Conservation (phyloP, 2,797 vertebrate genomes). For the Siniperca scherzeri region DNA sequence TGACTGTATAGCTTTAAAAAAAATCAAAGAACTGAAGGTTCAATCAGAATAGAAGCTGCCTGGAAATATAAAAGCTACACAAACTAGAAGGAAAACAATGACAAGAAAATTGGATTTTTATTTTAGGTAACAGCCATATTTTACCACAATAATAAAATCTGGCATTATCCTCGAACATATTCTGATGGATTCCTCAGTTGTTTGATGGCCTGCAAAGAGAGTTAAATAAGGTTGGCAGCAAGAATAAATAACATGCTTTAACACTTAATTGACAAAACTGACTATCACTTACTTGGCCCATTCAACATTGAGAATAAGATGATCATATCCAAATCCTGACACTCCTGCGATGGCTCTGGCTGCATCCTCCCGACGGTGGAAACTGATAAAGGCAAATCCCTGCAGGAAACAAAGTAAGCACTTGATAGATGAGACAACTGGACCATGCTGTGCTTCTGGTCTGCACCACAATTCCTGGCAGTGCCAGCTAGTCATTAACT, state of each 20-base stretch:
- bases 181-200: conserved; percentile 79
- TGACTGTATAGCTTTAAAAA: not conserved
- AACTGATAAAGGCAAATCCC: conserved; percentile 98
- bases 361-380: conserved; percentile 95
- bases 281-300: conserved; percentile 94
- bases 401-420: conserved; percentile 55
- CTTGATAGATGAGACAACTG: not conserved
- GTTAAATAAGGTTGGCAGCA: not conserved
- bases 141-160: conserved; percentile 57
- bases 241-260: not conserved
- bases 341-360: conserved; percentile 94
- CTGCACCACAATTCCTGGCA: too few relatives aligned
- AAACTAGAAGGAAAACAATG: not conserved
- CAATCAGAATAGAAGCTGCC: not conserved
- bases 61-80: not conserved
- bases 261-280: not conserved
- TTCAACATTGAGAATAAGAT: conserved; percentile 98
- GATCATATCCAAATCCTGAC: conserved; percentile 97
- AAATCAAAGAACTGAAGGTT: too few relatives aligned
- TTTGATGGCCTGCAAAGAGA: conserved; percentile 86
- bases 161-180: conserved; percentile 63
- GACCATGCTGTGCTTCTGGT: not conserved
- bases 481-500: not conserved
- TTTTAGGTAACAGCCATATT: conserved; percentile 59
- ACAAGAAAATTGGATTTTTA: conserved; percentile 3